Evolutionary conservation across 2,888 invertebrate genomes (phyloP).

Genomic region (Graphium colonna): DNA sequence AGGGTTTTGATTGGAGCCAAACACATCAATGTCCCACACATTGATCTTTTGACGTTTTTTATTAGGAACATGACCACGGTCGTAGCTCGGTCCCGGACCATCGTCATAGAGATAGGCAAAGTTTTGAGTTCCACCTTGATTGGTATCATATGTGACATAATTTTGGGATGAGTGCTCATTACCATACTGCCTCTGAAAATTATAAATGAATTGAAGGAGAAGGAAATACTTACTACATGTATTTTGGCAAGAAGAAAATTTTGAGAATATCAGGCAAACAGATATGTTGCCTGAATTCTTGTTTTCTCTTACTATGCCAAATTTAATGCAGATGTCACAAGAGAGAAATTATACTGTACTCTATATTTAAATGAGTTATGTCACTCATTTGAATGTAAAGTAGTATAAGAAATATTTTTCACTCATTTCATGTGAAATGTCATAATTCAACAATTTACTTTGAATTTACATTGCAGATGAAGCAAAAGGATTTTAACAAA

Average conservation of each 20-base stretch:
- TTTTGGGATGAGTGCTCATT: slow-evolving; percentile 35
- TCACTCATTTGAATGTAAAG: too few species aligned
- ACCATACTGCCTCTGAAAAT: slow-evolving; percentile 53
- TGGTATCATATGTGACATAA: slow-evolving; percentile 33
- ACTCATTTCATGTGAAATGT: too few species aligned
- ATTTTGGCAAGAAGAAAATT: too few species aligned
- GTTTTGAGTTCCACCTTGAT: slow-evolving; percentile 27
- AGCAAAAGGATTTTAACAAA: neutral
- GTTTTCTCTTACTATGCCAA: too few species aligned
- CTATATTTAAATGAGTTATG: too few species aligned
- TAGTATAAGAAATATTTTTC: too few species aligned
- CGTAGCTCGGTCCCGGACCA: slow-evolving; percentile 24
- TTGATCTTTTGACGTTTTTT: slow-evolving; percentile 41
- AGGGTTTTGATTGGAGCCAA: slow-evolving; percentile 23
- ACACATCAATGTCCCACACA: slow-evolving; percentile 21
- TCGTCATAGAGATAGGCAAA: slow-evolving; percentile 42
- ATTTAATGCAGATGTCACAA: too few species aligned
- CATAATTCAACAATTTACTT: too few species aligned
- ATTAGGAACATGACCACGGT: slow-evolving; percentile 23
- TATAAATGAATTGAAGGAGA: slow-evolving; percentile 28
- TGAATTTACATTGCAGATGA: too few species aligned
- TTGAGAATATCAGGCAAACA: too few species aligned
- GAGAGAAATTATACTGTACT: too few species aligned
- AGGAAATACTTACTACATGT: neutral
- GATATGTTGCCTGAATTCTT: neutral